Evolutionary conservation across 2,888 invertebrate species (phyloP).

Genomic region (Tillus elongatus): DNA sequence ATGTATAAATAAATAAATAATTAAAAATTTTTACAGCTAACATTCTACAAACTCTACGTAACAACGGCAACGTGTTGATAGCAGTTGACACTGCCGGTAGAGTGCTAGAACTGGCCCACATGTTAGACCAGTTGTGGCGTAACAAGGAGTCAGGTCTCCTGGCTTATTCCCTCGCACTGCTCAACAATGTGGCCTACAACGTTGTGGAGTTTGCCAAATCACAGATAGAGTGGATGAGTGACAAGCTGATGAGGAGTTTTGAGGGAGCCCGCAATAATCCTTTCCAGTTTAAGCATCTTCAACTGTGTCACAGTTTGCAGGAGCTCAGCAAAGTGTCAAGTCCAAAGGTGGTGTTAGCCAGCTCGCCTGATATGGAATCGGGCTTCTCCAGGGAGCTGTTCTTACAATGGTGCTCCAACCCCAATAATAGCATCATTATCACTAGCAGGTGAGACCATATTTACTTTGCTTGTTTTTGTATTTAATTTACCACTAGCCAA

Average conservation of each 20-base stretch:
- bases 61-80: slow-evolving; percentile 91
- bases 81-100: slow-evolving; percentile 96
- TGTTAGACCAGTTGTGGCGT: slow-evolving; percentile 90
- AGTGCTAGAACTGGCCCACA: slow-evolving; percentile 90
- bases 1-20: too few species aligned
- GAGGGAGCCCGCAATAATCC: slow-evolving; percentile 90
- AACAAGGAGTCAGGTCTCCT: slow-evolving; percentile 93
- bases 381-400: slow-evolving; percentile 94
- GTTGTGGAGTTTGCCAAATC: slow-evolving; percentile 98
- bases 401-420: slow-evolving; percentile 84
- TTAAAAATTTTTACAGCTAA: slow-evolving; percentile 58
- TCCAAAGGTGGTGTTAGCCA: slow-evolving; percentile 91
- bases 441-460: slow-evolving; percentile 57
- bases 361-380: slow-evolving; percentile 88
- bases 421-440: slow-evolving; percentile 88
- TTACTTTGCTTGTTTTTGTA: slow-evolving; percentile 1
- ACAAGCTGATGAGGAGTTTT: slow-evolving; percentile 88
- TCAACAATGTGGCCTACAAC: slow-evolving; percentile 96
- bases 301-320: slow-evolving; percentile 83
- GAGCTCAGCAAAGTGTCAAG: slow-evolving; percentile 81
- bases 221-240: slow-evolving; percentile 99
- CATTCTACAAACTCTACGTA: slow-evolving; percentile 84
- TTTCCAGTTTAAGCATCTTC: slow-evolving; percentile 88
- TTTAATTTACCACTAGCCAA: too few species aligned
- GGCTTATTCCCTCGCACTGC: slow-evolving; percentile 84